Conservation (phyloP, 92 coral and sea anemone species). For the Epizoanthus rinbou region DNA sequence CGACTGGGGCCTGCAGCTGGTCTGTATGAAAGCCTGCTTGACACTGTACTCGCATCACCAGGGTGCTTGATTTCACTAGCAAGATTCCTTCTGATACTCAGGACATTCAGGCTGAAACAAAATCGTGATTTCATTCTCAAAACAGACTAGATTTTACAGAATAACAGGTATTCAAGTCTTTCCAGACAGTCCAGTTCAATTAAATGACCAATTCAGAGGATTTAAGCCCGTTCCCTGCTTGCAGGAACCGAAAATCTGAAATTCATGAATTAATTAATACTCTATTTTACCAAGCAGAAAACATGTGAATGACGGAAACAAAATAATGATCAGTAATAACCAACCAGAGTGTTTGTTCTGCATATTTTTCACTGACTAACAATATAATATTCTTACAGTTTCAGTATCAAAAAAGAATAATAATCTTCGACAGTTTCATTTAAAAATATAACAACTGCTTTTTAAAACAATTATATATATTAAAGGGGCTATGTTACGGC, state of each 20-base stretch:
- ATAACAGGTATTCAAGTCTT: too few species aligned
- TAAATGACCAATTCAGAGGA: too few species aligned
- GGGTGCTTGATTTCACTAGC: conserved; percentile 86
- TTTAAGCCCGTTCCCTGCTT: too few species aligned
- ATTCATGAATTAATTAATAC: too few species aligned
- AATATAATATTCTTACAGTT: too few species aligned
- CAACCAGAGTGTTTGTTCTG: not conserved
- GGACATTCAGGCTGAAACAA: conserved; percentile 74
- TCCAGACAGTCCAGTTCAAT: too few species aligned
- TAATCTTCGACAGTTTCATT: too few species aligned
- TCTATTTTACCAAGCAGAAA: not conserved
- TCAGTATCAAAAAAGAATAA: too few species aligned
- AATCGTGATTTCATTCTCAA: not conserved
- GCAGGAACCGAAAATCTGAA: too few species aligned
- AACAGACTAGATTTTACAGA: not conserved
- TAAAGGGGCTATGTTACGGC: too few species aligned
- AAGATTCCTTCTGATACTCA: conserved; percentile 71
- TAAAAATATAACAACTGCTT: too few species aligned
- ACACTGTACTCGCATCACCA: conserved; percentile 66
- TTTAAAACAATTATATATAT: too few species aligned
- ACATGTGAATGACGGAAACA: not conserved
- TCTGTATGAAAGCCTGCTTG: conserved; percentile 56
- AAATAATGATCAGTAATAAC: not conserved
- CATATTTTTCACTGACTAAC: not conserved
- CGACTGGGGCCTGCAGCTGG: conserved; percentile 34